These are phyloP conservation scores for Triplophysa tibetana DNA, from an alignment of 2,113 vertebrate species.

Conservation along the genomic window DNA sequence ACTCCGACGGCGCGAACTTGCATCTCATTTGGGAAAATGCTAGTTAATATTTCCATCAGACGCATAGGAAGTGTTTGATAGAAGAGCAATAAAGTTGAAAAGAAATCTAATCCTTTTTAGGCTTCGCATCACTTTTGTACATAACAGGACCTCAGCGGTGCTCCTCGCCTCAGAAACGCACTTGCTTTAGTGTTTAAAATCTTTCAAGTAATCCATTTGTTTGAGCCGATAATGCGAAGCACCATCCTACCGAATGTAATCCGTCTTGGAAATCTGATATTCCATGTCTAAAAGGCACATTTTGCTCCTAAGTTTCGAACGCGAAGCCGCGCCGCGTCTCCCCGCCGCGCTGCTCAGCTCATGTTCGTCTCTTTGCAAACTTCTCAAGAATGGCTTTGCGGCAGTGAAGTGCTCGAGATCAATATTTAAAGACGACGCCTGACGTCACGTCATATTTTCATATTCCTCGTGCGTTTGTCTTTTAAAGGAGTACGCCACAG, in stretches of 20 bases:
- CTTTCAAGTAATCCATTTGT: slow-evolving; percentile 1
- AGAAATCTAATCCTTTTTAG: neutral
- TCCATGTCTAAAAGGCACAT: slow-evolving; percentile 16
- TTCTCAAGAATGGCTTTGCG: slow-evolving; percentile 65
- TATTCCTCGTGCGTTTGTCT: slow-evolving; percentile 59
- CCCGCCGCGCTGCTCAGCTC: slow-evolving; percentile 50
- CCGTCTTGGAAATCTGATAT: slow-evolving; percentile 4
- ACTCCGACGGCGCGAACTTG: slow-evolving; percentile 24
- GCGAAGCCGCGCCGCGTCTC: slow-evolving; percentile 27
- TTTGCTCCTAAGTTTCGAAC: slow-evolving; percentile 17
- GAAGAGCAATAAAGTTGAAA: neutral
- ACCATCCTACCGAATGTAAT: slow-evolving; percentile 12
- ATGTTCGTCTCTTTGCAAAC: slow-evolving; percentile 61
- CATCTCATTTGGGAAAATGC: slow-evolving; percentile 9
- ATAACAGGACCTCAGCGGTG: neutral
- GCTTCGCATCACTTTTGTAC: slow-evolving; percentile 15
- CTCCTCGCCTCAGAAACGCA: neutral
- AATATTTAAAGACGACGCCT: slow-evolving; percentile 82
- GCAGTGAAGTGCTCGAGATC: slow-evolving; percentile 54
- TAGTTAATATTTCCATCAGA: slow-evolving; percentile 7
- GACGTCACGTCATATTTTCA: slow-evolving; percentile 80
- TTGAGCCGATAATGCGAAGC: neutral
- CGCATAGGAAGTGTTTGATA: neutral
- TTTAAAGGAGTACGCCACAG: slow-evolving; percentile 60
- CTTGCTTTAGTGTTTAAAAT: neutral